A percentile compares a stretch with the other conserved stretches of the same genome.
Conservation (phyloP, 2,888 invertebrate species). For the Phragmatobia fuliginosa region DNA sequence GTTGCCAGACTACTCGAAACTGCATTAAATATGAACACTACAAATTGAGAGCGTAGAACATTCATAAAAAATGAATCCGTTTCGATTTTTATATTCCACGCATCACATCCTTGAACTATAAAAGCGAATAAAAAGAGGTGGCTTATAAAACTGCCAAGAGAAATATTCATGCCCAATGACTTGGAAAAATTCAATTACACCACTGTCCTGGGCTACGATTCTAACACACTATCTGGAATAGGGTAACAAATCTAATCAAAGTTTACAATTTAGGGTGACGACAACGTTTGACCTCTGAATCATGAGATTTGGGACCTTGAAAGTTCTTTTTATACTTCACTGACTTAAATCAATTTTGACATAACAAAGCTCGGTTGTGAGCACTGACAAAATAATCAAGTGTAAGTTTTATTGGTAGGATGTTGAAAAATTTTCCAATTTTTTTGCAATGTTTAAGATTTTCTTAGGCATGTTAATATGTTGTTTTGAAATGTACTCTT, state of each 20-base stretch:
- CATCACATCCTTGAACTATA: slow-evolving; percentile 51
- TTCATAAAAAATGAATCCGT: slow-evolving; percentile 51
- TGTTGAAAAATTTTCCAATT: neutral
- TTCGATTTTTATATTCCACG: slow-evolving; percentile 52
- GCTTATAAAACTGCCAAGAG: slow-evolving; percentile 38
- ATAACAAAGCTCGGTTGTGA: neutral
- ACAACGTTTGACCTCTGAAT: slow-evolving; percentile 38
- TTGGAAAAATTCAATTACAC: slow-evolving; percentile 76
- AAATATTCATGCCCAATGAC: slow-evolving; percentile 61
- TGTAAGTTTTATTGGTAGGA: neutral
- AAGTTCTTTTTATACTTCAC: slow-evolving; percentile 31
- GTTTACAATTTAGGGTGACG: slow-evolving; percentile 51
- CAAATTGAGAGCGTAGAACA: slow-evolving; percentile 48
- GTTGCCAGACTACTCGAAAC: slow-evolving; percentile 44
- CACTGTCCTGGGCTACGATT: slow-evolving; percentile 66
- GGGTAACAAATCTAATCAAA: slow-evolving; percentile 67
- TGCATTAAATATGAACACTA: slow-evolving; percentile 53
- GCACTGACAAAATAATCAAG: neutral
- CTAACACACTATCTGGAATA: slow-evolving; percentile 61
- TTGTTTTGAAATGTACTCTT: neutral
- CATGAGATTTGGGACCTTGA: slow-evolving; percentile 35
- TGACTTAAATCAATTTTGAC: neutral
- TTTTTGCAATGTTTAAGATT: neutral
- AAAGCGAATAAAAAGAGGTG: slow-evolving; percentile 50
- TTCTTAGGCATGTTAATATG: neutral